phyloP scores from a whole-genome alignment of 2,888 invertebrate genomes.

The Drosophila putrida region DNA sequence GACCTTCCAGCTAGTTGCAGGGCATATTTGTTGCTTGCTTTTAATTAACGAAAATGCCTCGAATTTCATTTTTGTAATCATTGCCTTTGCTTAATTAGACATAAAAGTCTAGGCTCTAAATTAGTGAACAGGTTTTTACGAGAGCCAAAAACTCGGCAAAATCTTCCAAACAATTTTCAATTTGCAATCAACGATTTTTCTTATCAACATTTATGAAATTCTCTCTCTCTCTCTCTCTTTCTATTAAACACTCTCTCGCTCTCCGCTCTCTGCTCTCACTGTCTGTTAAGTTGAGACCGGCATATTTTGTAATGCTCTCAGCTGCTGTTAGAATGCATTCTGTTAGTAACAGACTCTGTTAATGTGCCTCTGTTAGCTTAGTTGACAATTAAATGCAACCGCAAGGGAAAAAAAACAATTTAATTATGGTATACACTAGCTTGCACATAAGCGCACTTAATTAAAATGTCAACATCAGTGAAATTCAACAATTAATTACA shows the following conservation, averaged over 20 bases:
- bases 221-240: slow-evolving; percentile 12
- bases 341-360: slow-evolving; percentile 25
- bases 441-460: slow-evolving; percentile 42
- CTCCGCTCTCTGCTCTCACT: not conserved
- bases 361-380: slow-evolving; percentile 5
- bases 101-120: slow-evolving; percentile 56
- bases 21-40: slow-evolving; percentile 68
- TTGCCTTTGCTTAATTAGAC: slow-evolving; percentile 56
- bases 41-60: slow-evolving; percentile 77
- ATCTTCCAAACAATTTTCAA: slow-evolving; percentile 46
- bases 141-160: slow-evolving; percentile 15
- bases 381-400: slow-evolving; percentile 16
- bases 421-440: slow-evolving; percentile 14
- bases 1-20: not conserved
- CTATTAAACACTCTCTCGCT: slow-evolving; percentile 1
- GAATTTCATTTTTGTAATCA: slow-evolving; percentile 64
- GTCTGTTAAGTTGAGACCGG: slow-evolving; percentile 30
- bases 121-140: slow-evolving; percentile 38
- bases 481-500: slow-evolving; percentile 51
- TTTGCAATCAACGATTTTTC: slow-evolving; percentile 41
- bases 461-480: slow-evolving; percentile 64
- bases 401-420: slow-evolving; percentile 18
- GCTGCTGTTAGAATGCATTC: slow-evolving; percentile 26
- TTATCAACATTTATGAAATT: slow-evolving; percentile 26
- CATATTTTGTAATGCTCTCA: slow-evolving; percentile 14